A percentile compares a stretch with the other conserved stretches of the same genome.
These are phyloP conservation scores for Enteromius mattozi DNA, from an alignment of 2,797 vertebrate species.

Conservation along the genomic window DNA sequence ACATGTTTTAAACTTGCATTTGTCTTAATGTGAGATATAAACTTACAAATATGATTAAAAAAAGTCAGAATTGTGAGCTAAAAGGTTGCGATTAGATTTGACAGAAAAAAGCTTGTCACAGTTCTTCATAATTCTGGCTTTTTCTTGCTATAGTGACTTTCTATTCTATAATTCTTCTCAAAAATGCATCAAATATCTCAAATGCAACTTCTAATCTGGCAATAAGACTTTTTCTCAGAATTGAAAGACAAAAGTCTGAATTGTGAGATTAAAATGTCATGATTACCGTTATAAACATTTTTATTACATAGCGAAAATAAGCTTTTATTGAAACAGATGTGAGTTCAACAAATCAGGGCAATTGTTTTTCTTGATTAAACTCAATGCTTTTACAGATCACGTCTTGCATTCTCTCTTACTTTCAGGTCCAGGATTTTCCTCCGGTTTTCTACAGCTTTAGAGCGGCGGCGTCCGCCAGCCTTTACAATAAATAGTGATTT, in stretches of 20 bases:
- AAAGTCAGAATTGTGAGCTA: background rate
- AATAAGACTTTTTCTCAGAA: background rate
- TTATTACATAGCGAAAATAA: background rate
- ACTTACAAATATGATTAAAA: too few relatives aligned
- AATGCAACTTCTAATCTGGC: background rate
- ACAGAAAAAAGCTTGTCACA: background rate
- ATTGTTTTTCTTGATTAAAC: constrained; percentile 31
- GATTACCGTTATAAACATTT: background rate
- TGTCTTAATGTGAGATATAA: background rate
- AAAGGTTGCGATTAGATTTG: background rate
- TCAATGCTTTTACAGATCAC: background rate
- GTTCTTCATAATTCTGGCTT: background rate
- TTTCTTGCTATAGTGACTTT: background rate
- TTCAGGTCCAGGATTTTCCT: constrained; percentile 59
- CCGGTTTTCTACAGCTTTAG: constrained; percentile 47
- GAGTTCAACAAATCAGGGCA: background rate
- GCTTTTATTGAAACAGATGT: background rate
- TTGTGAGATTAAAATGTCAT: background rate
- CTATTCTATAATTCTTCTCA: background rate
- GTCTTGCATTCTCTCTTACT: constrained; percentile 56
- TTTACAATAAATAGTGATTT: constrained; percentile 49
- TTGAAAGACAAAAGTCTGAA: background rate
- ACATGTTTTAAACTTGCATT: background rate
- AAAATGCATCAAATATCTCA: background rate
- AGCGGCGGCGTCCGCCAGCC: constrained; percentile 38